Base-by-base conservation (phyloP, 2,797 vertebrate species). In the Tarsius wallacei region DNA sequence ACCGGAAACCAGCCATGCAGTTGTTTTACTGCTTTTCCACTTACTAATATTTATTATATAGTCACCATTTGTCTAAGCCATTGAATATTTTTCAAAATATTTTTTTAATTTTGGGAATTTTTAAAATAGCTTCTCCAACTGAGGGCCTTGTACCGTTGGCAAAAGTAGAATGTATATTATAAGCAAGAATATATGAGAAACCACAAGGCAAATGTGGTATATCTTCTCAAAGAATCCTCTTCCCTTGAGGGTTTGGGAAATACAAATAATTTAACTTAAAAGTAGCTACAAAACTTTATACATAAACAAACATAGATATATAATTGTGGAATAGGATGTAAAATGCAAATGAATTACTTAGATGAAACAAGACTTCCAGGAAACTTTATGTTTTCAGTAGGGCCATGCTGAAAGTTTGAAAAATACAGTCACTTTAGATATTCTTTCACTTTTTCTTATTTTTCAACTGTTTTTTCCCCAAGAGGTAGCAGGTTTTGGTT, bases 171-270 rank as follows among this genome's bases (percentile, higher is more conserved):
- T 61, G 21, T n/a, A 88, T 68, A 6, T 42, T 42, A 42, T 42
- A 42, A 42, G 36, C 31, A 6, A 84, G 36, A 80, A 84, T 64
- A 88, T 57, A 70, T 84, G 70, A 92, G 42, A 88, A 84, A 66
- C 28, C 7, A 0, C 49, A 87, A 61, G 53, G 59, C 22, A 78
- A 51, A 51, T 71, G 16, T 61, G 33, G 14, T 73, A 0, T 9
- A 33, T 82, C 63, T 77, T 91, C 86, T 47, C 92, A 83, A 64
- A 71, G 28, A 76, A 87, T 31, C 77, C n/a, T 88, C 77, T 68
- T 77, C 7, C 42, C 42, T 42, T 42, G 42, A 42, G 42, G 42
- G 42, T 42, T 42, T 42, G 42, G 42, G 42, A 42, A 42, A 42
- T 42, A 42, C 4, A 42, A 42, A 42, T 42, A 42, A 42, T 42